Evolutionary conservation across 2,113 vertebrate genomes (phyloP).

Genomic region (Camelus dromedarius): DNA sequence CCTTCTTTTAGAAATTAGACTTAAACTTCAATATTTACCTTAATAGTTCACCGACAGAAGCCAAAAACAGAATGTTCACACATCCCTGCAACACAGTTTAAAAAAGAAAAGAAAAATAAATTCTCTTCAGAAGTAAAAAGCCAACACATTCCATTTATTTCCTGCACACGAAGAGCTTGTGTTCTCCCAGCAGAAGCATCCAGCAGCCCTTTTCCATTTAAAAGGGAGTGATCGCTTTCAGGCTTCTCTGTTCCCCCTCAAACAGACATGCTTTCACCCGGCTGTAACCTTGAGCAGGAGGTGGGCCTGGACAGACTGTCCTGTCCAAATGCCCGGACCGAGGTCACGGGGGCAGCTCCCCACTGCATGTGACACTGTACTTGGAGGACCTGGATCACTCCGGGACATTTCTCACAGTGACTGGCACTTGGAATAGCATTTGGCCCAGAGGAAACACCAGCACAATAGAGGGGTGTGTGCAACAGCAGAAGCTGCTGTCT

Average conservation of each 20-base stretch:
- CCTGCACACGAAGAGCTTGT: neutral
- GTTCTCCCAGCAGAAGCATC: neutral
- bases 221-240: neutral
- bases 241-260: neutral
- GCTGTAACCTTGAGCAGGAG: neutral
- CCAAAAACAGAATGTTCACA: constrained; percentile 89
- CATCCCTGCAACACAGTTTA: constrained; percentile 86
- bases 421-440: too few relatives aligned
- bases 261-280: neutral
- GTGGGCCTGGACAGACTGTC: neutral
- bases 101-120: constrained; percentile 47
- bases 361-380: rapidly evolving
- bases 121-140: constrained; percentile 36
- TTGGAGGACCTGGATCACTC: neutral
- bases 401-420: neutral
- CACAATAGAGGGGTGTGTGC: rapidly evolving
- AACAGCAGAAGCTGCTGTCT: neutral
- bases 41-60: constrained; percentile 87
- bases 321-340: neutral
- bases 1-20: constrained; percentile 12
- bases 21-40: constrained; percentile 85
- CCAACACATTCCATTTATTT: neutral
- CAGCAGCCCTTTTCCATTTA: neutral
- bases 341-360: neutral
- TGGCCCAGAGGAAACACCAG: neutral